phyloP scores from a whole-genome alignment of 2,113 vertebrate genomes.

The Ascaphus truei region DNA sequence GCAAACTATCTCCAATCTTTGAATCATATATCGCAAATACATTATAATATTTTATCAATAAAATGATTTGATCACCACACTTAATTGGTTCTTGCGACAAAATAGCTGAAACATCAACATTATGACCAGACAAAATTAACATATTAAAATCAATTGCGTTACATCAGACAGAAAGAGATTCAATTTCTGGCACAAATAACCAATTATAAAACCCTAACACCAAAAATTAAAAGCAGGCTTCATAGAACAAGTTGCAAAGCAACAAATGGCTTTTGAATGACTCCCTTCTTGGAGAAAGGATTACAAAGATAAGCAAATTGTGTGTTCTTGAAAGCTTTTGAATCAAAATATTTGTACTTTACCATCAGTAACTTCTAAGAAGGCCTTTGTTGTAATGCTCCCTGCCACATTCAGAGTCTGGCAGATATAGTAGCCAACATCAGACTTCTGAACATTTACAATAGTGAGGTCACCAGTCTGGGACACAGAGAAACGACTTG shows the following conservation, averaged over 20 bases:
- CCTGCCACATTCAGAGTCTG: constrained; percentile 97
- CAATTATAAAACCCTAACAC: constrained; percentile 23
- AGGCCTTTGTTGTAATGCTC: constrained; percentile 96
- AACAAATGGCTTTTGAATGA: not conserved
- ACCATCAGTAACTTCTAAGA: constrained; percentile 97
- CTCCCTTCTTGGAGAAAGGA: not conserved
- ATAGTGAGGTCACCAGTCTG: constrained; percentile 95
- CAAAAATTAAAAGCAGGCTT: constrained; percentile 19
- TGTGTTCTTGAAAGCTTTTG: constrained; percentile 6
- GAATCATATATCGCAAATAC: not conserved
- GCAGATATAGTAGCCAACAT: constrained; percentile 94
- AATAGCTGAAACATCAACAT: not conserved
- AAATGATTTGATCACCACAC: not conserved
- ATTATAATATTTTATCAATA: constrained; percentile 2
- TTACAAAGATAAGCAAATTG: constrained; percentile 11
- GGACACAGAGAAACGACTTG: constrained; percentile 93
- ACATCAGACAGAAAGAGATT: not conserved
- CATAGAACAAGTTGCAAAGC: constrained; percentile 1
- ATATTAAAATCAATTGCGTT: not conserved
- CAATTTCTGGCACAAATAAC: not conserved
- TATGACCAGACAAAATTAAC: not conserved
- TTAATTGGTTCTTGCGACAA: not conserved
- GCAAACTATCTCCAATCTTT: not conserved
- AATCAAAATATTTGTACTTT: constrained; percentile 50
- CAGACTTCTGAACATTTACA: constrained; percentile 85